phyloP scores from a whole-genome alignment of 2,888 invertebrate species.

The Argynnis bischoffii region DNA sequence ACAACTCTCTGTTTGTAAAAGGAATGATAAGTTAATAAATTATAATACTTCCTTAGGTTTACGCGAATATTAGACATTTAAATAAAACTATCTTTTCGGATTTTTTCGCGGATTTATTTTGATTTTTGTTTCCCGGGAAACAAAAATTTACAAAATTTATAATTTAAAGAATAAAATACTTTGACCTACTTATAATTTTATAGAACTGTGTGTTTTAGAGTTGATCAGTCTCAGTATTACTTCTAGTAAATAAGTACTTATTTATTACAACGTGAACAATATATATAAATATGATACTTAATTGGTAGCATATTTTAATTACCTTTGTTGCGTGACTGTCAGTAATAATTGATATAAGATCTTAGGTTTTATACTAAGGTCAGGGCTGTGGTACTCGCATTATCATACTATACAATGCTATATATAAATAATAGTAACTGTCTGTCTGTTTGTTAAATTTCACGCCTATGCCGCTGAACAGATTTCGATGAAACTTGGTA shows the following conservation, averaged over 20 bases:
- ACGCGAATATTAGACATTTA: too few relatives aligned
- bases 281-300: neutral
- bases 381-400: neutral
- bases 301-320: constrained; percentile 13
- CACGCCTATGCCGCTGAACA: neutral
- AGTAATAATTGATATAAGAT: constrained; percentile 5
- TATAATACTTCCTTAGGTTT: too few relatives aligned
- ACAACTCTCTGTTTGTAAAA: too few relatives aligned
- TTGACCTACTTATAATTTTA: too few relatives aligned
- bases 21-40: too few relatives aligned
- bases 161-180: too few relatives aligned
- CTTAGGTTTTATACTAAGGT: constrained; percentile 6
- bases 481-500: neutral
- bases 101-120: too few relatives aligned
- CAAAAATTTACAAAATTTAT: too few relatives aligned
- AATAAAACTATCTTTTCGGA: too few relatives aligned
- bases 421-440: neutral
- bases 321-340: constrained; percentile 7
- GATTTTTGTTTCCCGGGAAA: too few relatives aligned
- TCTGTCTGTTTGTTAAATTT: neutral
- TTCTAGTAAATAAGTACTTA: neutral
- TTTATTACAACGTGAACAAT: neutral
- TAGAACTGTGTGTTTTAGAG: too few relatives aligned
- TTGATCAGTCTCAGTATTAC: too few relatives aligned
- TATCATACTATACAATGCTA: neutral